These are phyloP conservation scores for Pachliopta kotzebuea DNA, from an alignment of 2,888 invertebrate species.

Conservation along the genomic window DNA sequence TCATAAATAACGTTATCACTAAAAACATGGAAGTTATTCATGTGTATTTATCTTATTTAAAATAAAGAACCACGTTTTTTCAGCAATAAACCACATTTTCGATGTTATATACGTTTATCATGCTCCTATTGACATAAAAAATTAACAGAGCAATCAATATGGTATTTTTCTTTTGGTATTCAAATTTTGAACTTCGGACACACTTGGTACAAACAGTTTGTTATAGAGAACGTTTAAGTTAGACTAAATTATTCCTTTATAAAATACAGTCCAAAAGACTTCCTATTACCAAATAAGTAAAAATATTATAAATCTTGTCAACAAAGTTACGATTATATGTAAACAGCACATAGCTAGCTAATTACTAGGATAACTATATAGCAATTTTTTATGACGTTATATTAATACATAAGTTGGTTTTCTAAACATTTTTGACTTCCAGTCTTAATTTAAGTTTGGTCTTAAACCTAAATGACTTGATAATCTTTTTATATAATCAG, in stretches of 20 bases:
- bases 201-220: neutral
- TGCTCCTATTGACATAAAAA: neutral
- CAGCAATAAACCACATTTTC: neutral
- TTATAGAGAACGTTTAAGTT: neutral
- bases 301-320: neutral
- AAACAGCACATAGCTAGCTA: neutral
- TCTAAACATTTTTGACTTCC: too few species aligned
- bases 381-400: too few species aligned
- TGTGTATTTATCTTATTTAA: neutral
- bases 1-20: neutral
- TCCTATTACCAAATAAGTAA: neutral
- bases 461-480: too few species aligned
- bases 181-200: neutral
- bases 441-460: too few species aligned
- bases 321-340: neutral
- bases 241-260: neutral
- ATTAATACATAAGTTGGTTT: too few species aligned
- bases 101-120: neutral
- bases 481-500: too few species aligned
- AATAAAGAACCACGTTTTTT: neutral
- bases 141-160: neutral
- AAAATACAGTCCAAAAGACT: neutral
- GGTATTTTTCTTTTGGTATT: neutral
- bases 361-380: too few species aligned
- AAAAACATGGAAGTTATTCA: neutral